A percentile compares a stretch with the other conserved stretches of the same genome.
These are phyloP conservation scores for Bambusicola thoracicus DNA, from an alignment of 2,113 vertebrate species.

Conservation along the genomic window DNA sequence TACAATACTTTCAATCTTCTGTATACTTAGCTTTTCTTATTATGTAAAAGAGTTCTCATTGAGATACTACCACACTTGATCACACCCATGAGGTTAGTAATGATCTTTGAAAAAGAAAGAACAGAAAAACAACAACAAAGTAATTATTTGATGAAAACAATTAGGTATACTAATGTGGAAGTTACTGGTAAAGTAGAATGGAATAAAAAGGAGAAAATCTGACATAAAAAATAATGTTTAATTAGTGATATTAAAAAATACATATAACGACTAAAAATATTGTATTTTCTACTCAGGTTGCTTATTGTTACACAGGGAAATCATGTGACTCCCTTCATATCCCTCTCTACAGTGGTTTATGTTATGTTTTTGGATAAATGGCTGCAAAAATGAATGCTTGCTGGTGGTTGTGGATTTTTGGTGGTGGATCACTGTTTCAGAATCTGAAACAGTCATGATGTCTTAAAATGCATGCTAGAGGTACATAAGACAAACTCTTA, in stretches of 20 bases:
- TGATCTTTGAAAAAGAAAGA: not conserved
- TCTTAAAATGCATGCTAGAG: not conserved
- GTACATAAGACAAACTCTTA: not conserved
- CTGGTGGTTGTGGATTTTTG: not conserved
- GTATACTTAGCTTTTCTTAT: not conserved
- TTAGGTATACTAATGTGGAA: not conserved
- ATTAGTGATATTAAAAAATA: not conserved
- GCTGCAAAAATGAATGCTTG: not conserved
- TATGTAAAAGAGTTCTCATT: not conserved
- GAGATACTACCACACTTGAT: not conserved
- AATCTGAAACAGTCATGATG: not conserved
- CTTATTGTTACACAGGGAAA: not conserved
- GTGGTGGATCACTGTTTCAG: not conserved
- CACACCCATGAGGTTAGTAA: not conserved
- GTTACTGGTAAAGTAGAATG: not conserved
- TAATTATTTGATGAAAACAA: not conserved
- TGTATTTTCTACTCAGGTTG: not conserved
- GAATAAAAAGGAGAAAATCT: not conserved
- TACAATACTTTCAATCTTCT: not conserved
- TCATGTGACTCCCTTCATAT: accelerated
- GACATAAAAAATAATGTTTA: not conserved
- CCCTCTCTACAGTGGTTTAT: not conserved
- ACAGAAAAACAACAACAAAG: not conserved
- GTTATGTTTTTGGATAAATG: not conserved
- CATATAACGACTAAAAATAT: not conserved